These are phyloP conservation scores for Gila orcuttii DNA, from an alignment of 2,113 vertebrate species.

Conservation along the genomic window DNA sequence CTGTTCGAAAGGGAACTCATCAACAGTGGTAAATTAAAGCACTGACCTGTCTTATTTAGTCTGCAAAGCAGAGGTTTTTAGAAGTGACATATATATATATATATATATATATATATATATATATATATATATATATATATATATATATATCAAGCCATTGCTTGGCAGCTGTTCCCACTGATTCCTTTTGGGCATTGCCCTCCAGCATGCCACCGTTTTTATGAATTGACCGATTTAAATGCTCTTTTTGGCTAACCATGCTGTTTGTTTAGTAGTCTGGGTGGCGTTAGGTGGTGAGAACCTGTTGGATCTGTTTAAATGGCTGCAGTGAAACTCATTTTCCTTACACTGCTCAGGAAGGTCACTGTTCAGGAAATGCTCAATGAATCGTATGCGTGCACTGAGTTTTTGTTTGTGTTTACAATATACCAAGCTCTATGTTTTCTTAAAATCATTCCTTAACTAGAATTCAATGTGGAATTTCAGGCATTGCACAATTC, in stretches of 20 bases:
- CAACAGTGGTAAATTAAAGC: conserved; percentile 57
- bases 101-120: no score
- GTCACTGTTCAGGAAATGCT: background rate
- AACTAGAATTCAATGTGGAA: conserved; percentile 14
- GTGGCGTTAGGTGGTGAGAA: conserved; percentile 2
- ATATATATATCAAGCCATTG: conserved; percentile 50
- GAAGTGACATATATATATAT: no score
- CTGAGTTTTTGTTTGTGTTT: conserved; percentile 19
- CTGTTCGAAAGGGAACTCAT: no score
- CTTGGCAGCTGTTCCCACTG: conserved; percentile 54
- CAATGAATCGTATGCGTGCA: background rate
- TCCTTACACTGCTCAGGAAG: background rate
- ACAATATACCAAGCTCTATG: background rate
- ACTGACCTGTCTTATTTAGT: conserved; percentile 49
- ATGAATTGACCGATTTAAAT: conserved; percentile 24
- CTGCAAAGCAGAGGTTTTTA: conserved; percentile 53
- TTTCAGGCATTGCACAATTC: conserved; percentile 31
- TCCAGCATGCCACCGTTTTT: conserved; percentile 14
- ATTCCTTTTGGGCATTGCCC: background rate
- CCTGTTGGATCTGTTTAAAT: conserved; percentile 34
- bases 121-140: no score
- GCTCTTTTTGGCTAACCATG: background rate
- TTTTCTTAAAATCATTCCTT: conserved; percentile 3
- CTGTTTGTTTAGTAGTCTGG: conserved; percentile 12
- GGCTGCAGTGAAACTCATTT: conserved; percentile 3